Evolutionary conservation across 2,888 invertebrate species (phyloP).

Genomic region (Eledone cirrhosa): DNA sequence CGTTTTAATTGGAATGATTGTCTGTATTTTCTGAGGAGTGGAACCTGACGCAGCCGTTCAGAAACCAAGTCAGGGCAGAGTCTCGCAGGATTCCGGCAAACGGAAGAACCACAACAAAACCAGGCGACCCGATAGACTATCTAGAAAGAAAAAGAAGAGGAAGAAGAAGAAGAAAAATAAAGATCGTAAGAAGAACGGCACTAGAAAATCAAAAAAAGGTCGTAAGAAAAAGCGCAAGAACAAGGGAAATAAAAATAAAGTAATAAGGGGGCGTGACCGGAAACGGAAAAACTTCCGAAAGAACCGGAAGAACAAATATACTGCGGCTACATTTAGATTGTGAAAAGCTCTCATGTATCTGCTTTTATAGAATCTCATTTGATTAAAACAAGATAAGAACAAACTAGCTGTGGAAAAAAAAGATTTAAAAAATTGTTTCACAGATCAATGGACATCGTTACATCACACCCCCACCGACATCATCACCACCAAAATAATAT

Average conservation of each 20-base stretch:
- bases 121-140: slow-evolving; percentile 4
- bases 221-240: slow-evolving; percentile 11
- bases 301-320: background rate
- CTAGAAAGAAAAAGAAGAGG: slow-evolving; percentile 1
- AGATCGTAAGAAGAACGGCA: slow-evolving; percentile 22
- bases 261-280: slow-evolving; percentile 15
- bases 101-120: slow-evolving; percentile 15
- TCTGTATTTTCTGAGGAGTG: slow-evolving; percentile 27
- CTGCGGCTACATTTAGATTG: slow-evolving; percentile 13
- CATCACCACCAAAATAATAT: no score
- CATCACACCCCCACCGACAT: no score
- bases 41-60: slow-evolving; percentile 4
- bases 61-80: slow-evolving; percentile 18
- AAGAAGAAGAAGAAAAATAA: slow-evolving; percentile 20
- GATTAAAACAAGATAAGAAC: no score
- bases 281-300: slow-evolving; percentile 2
- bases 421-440: no score
- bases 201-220: slow-evolving; percentile 11
- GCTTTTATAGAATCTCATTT: no score
- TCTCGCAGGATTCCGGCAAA: slow-evolving; percentile 18
- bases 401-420: no score
- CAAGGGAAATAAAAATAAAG: slow-evolving; percentile 15
- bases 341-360: background rate
- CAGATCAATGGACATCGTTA: no score
- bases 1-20: no score